phyloP scores from a whole-genome alignment of 2,113 vertebrate species.

The Peromyscus californicus region DNA sequence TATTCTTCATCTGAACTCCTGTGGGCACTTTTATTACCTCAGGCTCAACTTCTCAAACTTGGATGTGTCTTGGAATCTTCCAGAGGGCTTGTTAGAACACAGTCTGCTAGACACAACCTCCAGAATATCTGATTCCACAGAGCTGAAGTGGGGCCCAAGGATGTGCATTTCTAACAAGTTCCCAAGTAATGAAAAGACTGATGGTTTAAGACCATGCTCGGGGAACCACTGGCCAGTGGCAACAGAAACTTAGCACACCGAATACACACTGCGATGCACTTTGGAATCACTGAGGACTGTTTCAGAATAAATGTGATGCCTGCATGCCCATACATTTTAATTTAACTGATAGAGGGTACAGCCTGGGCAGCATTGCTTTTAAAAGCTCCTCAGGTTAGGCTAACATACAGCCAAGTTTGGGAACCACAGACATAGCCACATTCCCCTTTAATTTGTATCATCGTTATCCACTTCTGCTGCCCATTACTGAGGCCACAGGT shows the following conservation, averaged over 20 bases:
- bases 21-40: conserved; percentile 39
- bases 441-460: not conserved
- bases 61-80: conserved; percentile 46
- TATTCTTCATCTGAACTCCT: conserved; percentile 19
- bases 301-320: conserved; percentile 14
- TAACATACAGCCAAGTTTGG: not conserved
- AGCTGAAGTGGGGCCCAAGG: conserved; percentile 11
- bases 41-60: conserved; percentile 60
- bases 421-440: not conserved
- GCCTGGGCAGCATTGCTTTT: not conserved
- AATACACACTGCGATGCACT: not conserved
- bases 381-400: not conserved
- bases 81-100: conserved; percentile 69
- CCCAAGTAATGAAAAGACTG: not conserved
- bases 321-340: not conserved
- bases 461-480: not conserved
- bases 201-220: not conserved
- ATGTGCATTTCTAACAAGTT: conserved; percentile 54
- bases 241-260: not conserved
- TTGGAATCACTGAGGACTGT: not conserved
- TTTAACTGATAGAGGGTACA: not conserved
- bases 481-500: not conserved
- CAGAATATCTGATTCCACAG: conserved; percentile 15
- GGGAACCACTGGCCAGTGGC: not conserved
- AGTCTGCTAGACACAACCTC: not conserved